Evolutionary conservation across 2,888 invertebrate species (phyloP).

Genomic region (Meganola albula): DNA sequence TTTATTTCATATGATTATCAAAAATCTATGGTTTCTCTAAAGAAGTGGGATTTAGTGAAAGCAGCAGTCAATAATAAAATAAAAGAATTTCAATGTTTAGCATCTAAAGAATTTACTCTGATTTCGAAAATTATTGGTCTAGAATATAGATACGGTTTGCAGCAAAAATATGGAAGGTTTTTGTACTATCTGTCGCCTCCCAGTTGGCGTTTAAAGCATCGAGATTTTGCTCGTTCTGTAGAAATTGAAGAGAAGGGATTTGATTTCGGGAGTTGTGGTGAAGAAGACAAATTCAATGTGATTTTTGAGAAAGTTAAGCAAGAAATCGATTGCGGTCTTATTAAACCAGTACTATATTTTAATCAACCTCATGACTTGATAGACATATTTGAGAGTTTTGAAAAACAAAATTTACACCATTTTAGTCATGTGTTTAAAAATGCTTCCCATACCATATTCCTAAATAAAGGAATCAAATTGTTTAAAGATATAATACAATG

Average conservation of each 20-base stretch:
- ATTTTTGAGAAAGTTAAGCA: conserved; percentile 68
- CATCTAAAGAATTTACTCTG: conserved; percentile 48
- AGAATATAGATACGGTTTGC: conserved; percentile 79
- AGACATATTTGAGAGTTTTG: conserved; percentile 77
- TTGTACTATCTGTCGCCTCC: conserved; percentile 82
- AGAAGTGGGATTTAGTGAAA: conserved; percentile 66
- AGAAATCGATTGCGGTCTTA: conserved; percentile 51
- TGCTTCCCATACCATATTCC: conserved; percentile 66
- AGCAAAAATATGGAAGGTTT: conserved; percentile 82
- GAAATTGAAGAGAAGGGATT: conserved; percentile 68
- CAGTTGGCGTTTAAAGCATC: conserved; percentile 75
- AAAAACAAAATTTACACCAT: conserved; percentile 80
- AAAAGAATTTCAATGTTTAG: conserved; percentile 60
- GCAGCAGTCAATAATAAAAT: conserved; percentile 56
- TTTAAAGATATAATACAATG: conserved; percentile 58
- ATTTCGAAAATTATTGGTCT: conserved; percentile 74
- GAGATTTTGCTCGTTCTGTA: conserved; percentile 63
- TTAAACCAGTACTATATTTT: conserved; percentile 77
- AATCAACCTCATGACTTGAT: conserved; percentile 72
- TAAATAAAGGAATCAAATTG: conserved; percentile 60
- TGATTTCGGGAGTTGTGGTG: conserved; percentile 50
- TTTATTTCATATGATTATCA: conserved; percentile 80
- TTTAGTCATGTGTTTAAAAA: conserved; percentile 79
- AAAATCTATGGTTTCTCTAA: conserved; percentile 75
- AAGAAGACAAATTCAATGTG: conserved; percentile 57